These are phyloP conservation scores for Marisa cornuarietis DNA, from an alignment of 1,140 invertebrate species.

Conservation along the genomic window DNA sequence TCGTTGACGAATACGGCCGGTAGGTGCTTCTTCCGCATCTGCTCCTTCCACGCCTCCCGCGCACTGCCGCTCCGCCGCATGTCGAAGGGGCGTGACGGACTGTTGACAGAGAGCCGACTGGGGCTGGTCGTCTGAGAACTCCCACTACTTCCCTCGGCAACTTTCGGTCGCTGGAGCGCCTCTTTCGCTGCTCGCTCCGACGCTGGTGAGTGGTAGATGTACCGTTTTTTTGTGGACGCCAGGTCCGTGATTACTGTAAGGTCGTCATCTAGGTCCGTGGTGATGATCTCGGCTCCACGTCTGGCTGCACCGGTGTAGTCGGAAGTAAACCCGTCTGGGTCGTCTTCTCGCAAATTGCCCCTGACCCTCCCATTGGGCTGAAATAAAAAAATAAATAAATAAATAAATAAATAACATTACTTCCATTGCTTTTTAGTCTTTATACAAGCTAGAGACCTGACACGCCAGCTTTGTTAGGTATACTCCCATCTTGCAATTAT, in stretches of 20 bases:
- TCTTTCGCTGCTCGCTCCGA: neutral
- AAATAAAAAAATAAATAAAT: neutral
- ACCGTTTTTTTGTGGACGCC: neutral
- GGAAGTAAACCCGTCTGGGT: neutral
- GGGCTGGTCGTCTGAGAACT: neutral
- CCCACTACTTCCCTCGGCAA: neutral
- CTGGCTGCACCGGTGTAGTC: neutral
- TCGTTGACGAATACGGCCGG: constrained; percentile 45
- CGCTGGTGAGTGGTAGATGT: constrained; percentile 11
- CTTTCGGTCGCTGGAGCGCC: neutral
- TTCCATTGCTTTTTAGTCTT: neutral
- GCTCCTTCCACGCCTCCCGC: constrained; percentile 40
- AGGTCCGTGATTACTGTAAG: constrained; percentile 29
- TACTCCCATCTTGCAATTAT: no score
- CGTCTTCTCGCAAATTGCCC: neutral
- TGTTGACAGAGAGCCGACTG: neutral
- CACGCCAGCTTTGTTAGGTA: no score
- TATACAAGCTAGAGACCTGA: no score
- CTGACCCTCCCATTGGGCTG: constrained; percentile 3
- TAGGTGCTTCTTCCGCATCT: constrained; percentile 47
- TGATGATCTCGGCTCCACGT: constrained; percentile 10
- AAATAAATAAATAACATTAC: neutral
- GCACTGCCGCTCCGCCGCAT: constrained; percentile 22
- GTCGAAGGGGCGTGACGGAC: neutral
- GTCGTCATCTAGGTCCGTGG: constrained; percentile 34